Evolutionary conservation across 2,113 vertebrate genomes (phyloP).

Genomic region (Colaptes auratus): DNA sequence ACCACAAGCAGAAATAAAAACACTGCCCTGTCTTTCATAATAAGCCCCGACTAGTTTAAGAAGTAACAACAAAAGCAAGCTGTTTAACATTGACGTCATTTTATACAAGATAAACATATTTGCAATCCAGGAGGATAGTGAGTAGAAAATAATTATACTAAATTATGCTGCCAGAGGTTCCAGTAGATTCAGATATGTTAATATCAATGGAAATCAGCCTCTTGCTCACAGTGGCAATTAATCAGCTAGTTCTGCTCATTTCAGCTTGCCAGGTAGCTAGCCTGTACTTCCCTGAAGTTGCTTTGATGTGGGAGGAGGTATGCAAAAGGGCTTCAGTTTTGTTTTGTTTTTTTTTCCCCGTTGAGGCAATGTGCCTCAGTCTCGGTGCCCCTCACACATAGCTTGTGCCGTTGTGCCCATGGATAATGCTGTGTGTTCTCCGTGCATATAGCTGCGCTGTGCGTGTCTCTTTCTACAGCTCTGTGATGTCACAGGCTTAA

Average conservation of each 20-base stretch:
- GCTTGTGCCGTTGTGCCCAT: fast-evolving
- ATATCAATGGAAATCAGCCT: not conserved
- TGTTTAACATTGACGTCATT: conserved; percentile 2
- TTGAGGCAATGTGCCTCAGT: not conserved
- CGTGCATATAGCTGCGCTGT: not conserved
- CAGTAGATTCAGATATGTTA: not conserved
- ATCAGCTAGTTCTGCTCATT: not conserved
- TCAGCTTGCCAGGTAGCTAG: not conserved
- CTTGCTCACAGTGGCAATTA: not conserved
- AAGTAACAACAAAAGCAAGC: conserved; percentile 20
- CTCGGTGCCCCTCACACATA: not conserved
- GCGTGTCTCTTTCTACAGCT: not conserved
- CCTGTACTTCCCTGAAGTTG: not conserved
- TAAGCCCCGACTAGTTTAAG: conserved; percentile 28
- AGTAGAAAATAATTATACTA: conserved; percentile 35
- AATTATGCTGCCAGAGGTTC: conserved; percentile 2
- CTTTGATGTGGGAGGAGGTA: not conserved
- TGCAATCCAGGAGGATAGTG: not conserved
- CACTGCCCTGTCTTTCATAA: not conserved
- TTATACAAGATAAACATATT: conserved; percentile 43
- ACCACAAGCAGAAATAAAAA: conserved; percentile 26
- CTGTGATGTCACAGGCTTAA: not conserved
- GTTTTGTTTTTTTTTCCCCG: fast-evolving
- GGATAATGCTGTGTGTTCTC: not conserved
- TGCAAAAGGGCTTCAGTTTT: not conserved